Evolutionary conservation across 92 coral and sea anemone genomes (phyloP).

Genomic region (Phenganax marumi): DNA sequence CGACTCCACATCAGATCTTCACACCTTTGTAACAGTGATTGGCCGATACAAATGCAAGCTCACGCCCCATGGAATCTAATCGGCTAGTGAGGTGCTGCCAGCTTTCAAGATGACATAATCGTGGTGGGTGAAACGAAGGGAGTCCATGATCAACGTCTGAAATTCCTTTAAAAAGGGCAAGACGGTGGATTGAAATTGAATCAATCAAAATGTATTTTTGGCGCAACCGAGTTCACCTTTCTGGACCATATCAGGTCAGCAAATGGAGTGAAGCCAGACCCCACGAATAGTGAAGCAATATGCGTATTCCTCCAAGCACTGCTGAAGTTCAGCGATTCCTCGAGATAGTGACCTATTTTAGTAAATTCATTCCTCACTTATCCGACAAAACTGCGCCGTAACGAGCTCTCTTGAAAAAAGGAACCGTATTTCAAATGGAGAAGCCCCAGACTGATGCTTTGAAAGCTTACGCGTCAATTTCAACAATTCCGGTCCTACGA

Average conservation of each 20-base stretch:
- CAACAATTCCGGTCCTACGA: too few species aligned
- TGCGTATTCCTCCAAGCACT: too few species aligned
- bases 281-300: too few species aligned
- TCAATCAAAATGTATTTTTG: conserved; percentile 17
- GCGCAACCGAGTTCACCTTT: neutral
- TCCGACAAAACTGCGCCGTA: too few species aligned
- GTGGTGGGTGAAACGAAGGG: conserved; percentile 39
- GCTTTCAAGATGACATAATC: conserved; percentile 34
- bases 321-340: too few species aligned
- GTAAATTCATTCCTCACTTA: too few species aligned
- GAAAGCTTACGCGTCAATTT: too few species aligned
- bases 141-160: conserved; percentile 31
- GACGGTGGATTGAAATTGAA: conserved; percentile 30
- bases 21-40: conserved; percentile 17
- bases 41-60: conserved; percentile 39
- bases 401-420: too few species aligned
- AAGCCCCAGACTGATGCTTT: too few species aligned
- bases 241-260: neutral
- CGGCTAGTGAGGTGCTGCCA: conserved; percentile 44
- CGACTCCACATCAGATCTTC: conserved; percentile 17
- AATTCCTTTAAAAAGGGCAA: neutral
- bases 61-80: conserved; percentile 43
- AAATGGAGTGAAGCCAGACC: neutral
- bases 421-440: too few species aligned
- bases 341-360: too few species aligned